Conservation (phyloP, 2,113 vertebrate species). For the Semnopithecus entellus region DNA sequence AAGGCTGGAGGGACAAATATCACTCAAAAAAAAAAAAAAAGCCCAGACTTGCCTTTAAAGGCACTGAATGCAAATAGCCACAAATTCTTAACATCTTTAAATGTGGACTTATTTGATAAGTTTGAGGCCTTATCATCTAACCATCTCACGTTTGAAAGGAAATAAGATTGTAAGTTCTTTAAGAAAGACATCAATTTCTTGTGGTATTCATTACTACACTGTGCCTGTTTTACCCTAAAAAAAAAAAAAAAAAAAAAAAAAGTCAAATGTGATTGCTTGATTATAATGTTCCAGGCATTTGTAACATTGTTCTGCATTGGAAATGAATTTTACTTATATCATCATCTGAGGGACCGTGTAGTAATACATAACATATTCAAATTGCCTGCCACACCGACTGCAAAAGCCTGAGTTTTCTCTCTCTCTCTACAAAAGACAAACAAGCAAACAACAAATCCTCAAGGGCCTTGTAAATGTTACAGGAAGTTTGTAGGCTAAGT, state of each 20-base stretch:
- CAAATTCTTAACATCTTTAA: background rate
- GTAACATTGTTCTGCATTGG: background rate
- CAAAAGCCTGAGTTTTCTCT: background rate
- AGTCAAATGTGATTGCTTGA: background rate
- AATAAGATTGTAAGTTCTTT: background rate
- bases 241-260: background rate
- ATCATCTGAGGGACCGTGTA: background rate
- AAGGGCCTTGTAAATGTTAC: background rate
- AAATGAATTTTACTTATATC: background rate
- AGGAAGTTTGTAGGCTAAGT: background rate
- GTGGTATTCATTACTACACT: background rate
- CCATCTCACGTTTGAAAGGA: background rate
- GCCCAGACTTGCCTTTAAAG: background rate
- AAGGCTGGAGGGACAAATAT: background rate
- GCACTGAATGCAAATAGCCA: background rate
- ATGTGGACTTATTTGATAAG: background rate
- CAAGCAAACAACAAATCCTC: conserved; percentile 13
- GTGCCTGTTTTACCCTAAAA: background rate
- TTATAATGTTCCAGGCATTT: background rate
- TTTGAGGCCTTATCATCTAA: background rate
- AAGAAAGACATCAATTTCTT: background rate
- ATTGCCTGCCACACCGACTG: background rate
- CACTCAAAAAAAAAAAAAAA: background rate
- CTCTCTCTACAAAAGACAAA: background rate
- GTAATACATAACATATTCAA: background rate